Conservation (phyloP, 2,888 invertebrate species). For the Stomorhina lunata region DNA sequence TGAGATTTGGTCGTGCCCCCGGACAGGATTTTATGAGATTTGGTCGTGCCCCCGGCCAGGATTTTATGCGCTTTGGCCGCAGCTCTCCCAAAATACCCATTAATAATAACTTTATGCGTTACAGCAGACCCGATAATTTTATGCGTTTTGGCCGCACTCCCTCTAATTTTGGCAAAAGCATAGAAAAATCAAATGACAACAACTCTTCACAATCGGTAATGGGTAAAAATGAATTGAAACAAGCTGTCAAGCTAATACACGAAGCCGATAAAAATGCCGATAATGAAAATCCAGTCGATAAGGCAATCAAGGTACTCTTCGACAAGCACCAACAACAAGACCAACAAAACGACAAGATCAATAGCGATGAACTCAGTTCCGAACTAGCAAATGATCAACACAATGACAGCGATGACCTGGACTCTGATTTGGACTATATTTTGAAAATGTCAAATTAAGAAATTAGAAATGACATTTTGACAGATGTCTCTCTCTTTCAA, state of each 20-base stretch:
- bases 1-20: constrained; percentile 73
- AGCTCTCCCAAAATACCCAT: too few relatives aligned
- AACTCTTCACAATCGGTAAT: constrained; percentile 68
- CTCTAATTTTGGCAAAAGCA: constrained; percentile 73
- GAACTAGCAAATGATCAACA: constrained; percentile 41
- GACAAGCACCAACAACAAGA: constrained; percentile 67
- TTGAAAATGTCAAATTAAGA: constrained; percentile 51
- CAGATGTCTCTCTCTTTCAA: too few relatives aligned
- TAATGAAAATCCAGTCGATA: constrained; percentile 71
- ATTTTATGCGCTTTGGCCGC: constrained; percentile 69
- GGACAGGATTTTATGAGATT: constrained; percentile 71
- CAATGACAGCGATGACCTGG: constrained; percentile 41
- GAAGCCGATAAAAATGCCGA: constrained; percentile 61
- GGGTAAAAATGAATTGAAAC: constrained; percentile 65
- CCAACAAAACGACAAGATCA: constrained; percentile 13
- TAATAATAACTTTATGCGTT: constrained; percentile 75
- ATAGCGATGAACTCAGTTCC: constrained; percentile 47
- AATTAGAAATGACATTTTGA: neutral
- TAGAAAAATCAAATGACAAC: constrained; percentile 54
- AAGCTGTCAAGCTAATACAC: constrained; percentile 61
- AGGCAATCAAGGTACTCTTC: constrained; percentile 71
- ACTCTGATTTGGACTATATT: constrained; percentile 69
- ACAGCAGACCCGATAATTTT: constrained; percentile 72
- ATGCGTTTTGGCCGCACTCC: too few relatives aligned
- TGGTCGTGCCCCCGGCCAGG: constrained; percentile 57